phyloP scores from a whole-genome alignment of 1,140 invertebrate genomes.

The Eumaeus atala region DNA sequence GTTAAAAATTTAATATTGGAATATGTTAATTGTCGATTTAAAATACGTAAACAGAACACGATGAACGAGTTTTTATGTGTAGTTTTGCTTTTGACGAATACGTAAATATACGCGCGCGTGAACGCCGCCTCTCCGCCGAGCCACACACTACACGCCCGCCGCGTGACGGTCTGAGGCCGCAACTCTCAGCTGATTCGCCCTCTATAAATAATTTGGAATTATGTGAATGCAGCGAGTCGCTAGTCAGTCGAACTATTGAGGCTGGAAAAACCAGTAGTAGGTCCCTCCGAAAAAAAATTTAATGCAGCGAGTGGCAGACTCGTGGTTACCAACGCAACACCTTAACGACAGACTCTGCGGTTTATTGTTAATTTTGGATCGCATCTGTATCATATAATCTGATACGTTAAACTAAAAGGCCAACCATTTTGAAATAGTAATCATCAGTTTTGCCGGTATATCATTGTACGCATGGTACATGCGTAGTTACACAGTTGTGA shows the following conservation, averaged over 20 bases:
- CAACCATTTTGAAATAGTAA: no score
- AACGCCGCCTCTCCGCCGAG: conserved; percentile 22
- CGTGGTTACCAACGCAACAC: conserved; percentile 14
- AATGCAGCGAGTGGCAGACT: conserved; percentile 38
- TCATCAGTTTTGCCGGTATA: no score
- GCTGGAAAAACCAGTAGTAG: no score
- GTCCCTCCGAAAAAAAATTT: no score
- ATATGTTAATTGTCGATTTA: background rate
- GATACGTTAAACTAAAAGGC: no score
- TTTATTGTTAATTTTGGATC: background rate
- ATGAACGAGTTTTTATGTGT: background rate
- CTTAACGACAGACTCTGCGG: background rate
- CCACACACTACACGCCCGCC: conserved; percentile 10
- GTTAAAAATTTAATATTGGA: background rate
- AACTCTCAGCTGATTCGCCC: conserved; percentile 53
- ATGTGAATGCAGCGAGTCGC: conserved; percentile 46
- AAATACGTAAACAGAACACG: background rate
- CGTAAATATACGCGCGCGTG: conserved; percentile 16
- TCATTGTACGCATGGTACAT: no score
- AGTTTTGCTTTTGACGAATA: conserved; percentile 14
- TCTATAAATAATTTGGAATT: conserved; percentile 68
- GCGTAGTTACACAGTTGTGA: no score
- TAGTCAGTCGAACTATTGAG: no score
- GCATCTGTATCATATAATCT: no score
- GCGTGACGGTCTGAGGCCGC: conserved; percentile 24